Conservation (phyloP, 2,888 invertebrate species). For the Rotaria socialis region DNA sequence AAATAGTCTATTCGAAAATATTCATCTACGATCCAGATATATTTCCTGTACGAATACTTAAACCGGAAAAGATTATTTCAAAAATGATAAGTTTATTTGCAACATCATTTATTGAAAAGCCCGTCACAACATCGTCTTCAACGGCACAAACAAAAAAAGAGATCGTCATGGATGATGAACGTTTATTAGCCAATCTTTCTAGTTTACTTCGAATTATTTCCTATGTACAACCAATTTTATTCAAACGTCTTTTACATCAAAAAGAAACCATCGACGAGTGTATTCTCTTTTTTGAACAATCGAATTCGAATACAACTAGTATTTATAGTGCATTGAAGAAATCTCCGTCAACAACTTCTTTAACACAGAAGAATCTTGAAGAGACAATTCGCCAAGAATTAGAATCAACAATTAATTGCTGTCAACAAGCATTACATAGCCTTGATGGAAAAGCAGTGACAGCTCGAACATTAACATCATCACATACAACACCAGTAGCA, state of each 20-base stretch:
- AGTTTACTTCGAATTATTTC: constrained; percentile 44
- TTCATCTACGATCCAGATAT: constrained; percentile 44
- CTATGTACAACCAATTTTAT: constrained; percentile 41
- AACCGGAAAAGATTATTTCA: constrained; percentile 44
- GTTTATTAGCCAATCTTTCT: constrained; percentile 39
- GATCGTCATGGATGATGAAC: constrained; percentile 30
- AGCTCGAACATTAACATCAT: not conserved
- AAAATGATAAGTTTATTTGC: constrained; percentile 39
- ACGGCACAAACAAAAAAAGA: not conserved
- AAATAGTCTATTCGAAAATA: constrained; percentile 44
- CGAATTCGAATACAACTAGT: not conserved
- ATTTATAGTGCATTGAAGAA: not conserved
- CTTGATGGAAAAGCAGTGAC: not conserved
- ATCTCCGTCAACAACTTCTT: not conserved
- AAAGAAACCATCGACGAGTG: constrained; percentile 40
- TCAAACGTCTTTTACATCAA: constrained; percentile 38
- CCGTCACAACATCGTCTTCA: not conserved
- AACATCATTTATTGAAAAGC: not conserved
- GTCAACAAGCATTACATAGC: constrained; percentile 41
- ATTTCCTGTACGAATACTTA: constrained; percentile 40
- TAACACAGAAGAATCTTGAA: not conserved
- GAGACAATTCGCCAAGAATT: constrained; percentile 39
- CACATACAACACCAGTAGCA: not conserved
- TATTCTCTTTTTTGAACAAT: constrained; percentile 42
- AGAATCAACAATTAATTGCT: constrained; percentile 37